Base-by-base conservation (phyloP, 2,888 invertebrate species). In the Pheosia gnoma region DNA sequence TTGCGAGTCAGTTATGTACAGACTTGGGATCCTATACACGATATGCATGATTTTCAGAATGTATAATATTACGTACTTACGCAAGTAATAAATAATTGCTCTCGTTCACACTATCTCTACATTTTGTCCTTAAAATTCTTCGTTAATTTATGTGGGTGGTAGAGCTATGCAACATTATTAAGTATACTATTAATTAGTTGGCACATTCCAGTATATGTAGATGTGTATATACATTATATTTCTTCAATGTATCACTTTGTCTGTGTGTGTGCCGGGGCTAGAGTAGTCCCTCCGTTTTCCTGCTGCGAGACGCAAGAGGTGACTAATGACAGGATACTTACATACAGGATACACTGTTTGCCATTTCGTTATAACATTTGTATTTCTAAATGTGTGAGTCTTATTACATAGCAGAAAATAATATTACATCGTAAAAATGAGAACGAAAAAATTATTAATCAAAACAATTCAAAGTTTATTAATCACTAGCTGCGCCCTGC, bases 91-190 rank as follows among this genome's bases (percentile, higher is more conserved):
- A 39, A 58, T 53, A 47, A 61, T 56, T 55, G 59, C 58, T 49
- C 58, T 60, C 59, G 65, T 70, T 70, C 58, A 11, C 43, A 57
- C 58, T 60, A 63, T 67, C 59, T 58, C 54, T 53, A 55, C 47
- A 53, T 63, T 66, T 43, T 62, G 75, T 67, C 74, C 74, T 74
- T 69, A 57, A 70, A 77, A 74, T 74, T 77, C 78, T 64, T 67
- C 5, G 60, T 38, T 61, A 69, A 75, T 67, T 67, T 66, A 75
- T 75, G 73, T 66, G 78, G 74, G 74, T 70, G 61, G 60, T 62
- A 59, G 47, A 39, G 65, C 66, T 52, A 66, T 66, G 60, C 57
- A 4, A 5, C 49, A 55, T 57, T 49, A 77, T 67, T 63, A 59
- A 41, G 58, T 62, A 4, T 51, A 51, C 3, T 10, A 25, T 25